These are phyloP conservation scores for Chrysina gloriosa DNA, from an alignment of 2,888 invertebrate species.

Conservation along the genomic window DNA sequence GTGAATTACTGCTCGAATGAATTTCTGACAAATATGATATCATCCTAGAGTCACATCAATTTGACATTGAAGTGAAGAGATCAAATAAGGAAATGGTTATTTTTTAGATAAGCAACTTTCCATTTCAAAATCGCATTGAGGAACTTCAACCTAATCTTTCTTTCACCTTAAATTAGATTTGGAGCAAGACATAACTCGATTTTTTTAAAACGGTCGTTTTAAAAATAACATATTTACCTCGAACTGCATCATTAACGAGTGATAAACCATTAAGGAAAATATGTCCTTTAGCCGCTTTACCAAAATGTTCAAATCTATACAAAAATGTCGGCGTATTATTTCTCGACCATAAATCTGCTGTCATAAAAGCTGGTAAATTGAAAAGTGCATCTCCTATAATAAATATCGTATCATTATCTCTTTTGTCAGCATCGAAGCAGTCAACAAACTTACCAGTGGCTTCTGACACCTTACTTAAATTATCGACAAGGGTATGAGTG, in stretches of 20 bases:
- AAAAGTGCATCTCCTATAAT: constrained; percentile 77
- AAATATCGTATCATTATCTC: not conserved
- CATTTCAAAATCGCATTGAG: too few species aligned
- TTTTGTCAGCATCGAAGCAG: not conserved
- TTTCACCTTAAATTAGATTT: too few species aligned
- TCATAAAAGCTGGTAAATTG: constrained; percentile 80
- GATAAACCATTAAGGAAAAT: constrained; percentile 76
- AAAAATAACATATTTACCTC: constrained; percentile 46
- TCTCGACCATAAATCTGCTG: constrained; percentile 76
- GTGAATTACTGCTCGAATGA: too few species aligned
- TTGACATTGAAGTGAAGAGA: too few species aligned
- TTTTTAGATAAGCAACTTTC: too few species aligned
- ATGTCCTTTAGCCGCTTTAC: constrained; percentile 72
- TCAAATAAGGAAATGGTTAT: too few species aligned
- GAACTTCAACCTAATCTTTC: too few species aligned
- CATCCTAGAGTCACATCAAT: too few species aligned
- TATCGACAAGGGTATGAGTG: constrained; percentile 61
- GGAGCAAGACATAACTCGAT: too few species aligned
- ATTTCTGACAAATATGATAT: too few species aligned
- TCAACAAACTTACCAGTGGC: constrained; percentile 66
- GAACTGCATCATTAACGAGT: constrained; percentile 67
- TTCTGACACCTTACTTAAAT: constrained; percentile 70
- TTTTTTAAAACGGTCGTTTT: not conserved
- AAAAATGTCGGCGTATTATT: constrained; percentile 73
- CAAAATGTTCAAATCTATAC: constrained; percentile 80